These are phyloP conservation scores for Pyxicephalus adspersus DNA, from an alignment of 2,113 vertebrate species.

Conservation along the genomic window DNA sequence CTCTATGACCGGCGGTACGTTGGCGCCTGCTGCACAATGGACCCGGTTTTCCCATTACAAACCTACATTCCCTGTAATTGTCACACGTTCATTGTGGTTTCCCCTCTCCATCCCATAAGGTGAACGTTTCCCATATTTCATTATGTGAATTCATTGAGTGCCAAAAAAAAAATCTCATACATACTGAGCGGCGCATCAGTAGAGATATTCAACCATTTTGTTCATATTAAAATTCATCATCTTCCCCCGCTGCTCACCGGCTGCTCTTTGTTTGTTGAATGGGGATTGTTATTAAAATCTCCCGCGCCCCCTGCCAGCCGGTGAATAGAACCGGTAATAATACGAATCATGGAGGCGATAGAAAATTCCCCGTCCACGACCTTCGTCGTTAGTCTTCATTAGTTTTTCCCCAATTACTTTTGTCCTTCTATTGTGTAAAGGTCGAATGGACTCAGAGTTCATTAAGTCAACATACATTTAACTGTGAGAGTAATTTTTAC, in stretches of 20 bases:
- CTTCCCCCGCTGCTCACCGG: neutral
- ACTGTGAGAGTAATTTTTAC: conserved; percentile 5
- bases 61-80: neutral
- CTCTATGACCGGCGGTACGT: too few species aligned
- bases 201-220: conserved; percentile 14
- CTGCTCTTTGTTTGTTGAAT: conserved; percentile 5
- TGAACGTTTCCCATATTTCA: conserved; percentile 14
- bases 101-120: neutral
- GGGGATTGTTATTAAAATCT: conserved; percentile 21
- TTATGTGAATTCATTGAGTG: conserved; percentile 3
- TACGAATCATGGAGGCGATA: conserved; percentile 20
- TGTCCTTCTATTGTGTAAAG: conserved; percentile 48
- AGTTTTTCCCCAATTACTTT: conserved; percentile 38
- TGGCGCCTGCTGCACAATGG: too few species aligned
- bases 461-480: conserved; percentile 40
- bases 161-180: neutral
- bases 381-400: conserved; percentile 50
- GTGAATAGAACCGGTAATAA: neutral
- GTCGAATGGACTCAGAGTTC: conserved; percentile 4
- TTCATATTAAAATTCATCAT: neutral
- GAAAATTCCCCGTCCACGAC: neutral
- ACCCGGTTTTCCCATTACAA: neutral
- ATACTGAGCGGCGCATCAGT: neutral
- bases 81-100: neutral
- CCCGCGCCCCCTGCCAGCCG: neutral